Evolutionary conservation across 1,140 invertebrate species (phyloP), one percentile per base, ranked within the genome.

Genomic region (Halictus rubicundus): DNA sequence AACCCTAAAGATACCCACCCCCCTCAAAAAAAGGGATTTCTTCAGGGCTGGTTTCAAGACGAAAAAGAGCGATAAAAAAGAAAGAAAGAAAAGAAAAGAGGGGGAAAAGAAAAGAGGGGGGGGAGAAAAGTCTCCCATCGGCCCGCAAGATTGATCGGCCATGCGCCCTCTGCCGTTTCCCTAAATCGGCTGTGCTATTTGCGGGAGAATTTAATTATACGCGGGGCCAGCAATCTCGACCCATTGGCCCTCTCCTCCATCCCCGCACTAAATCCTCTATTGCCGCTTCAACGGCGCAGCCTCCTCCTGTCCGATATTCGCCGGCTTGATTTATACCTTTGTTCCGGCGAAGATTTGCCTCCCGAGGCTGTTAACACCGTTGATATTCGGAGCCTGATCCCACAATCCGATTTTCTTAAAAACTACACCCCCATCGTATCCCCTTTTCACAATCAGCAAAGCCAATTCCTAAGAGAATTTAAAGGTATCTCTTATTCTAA

Each of bases 121-220:
- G 46, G 8, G 23, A 39, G 54, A 61, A 21, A 32, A 42, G 37
- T 14, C 19, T 60, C 54, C 57, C 61, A 73, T 70, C 27, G 19
- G 32, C 25, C 16, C 19, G 65, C n/a, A 68, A 79, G 76, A 86
- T 85, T 78, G 84, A 86, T 86, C 73, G 59, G 57, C 49, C 52
- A 21, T 23, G n/a, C 64, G 23, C 21, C 59, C 37, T 63, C 19
- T 12, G n/a, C 54, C 39, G 78, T 80, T 78, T 85, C 69, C 73
- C 73, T 59, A 84, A 85, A 84, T 81, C 82, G 42, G 32, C 57
- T 4, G 52, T 9, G 63, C 69, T 68, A 82, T 79, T 86, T 80
- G 70, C 49, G 23, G 21, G 54, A 63, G 79, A 82, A 86, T 86
- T 86, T 85, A 86, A 86, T 86, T 86, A 86, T 71, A 68, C 72